Conservation (phyloP, 2,113 vertebrate genomes). For the Danionella cerebrum region DNA sequence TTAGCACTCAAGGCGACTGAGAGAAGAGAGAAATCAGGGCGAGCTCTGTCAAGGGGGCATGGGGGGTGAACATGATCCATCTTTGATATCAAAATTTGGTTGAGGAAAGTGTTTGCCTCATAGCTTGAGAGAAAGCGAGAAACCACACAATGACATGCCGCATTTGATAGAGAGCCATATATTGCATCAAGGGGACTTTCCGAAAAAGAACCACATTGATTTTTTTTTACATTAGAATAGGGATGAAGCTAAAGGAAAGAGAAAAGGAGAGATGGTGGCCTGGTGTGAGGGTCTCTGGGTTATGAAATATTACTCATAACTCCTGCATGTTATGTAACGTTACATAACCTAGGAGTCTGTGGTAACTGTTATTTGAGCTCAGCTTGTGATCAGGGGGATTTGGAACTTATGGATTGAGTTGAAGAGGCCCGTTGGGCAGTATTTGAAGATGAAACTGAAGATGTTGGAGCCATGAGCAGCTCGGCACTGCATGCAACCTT, state of each 20-base stretch:
- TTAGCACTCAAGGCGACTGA: conserved; percentile 6
- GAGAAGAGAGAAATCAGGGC: background rate
- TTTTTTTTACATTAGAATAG: conserved; percentile 10
- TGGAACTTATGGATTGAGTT: conserved; percentile 42
- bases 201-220: conserved; percentile 32
- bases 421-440: background rate
- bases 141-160: background rate
- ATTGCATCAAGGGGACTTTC: background rate
- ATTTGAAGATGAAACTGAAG: background rate
- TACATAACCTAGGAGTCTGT: conserved; percentile 63
- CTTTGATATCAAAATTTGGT: conserved; percentile 41
- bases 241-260: conserved; percentile 22
- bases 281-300: conserved; percentile 47
- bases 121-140: conserved; percentile 29
- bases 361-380: conserved; percentile 32
- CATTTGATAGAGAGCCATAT: conserved; percentile 25
- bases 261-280: conserved; percentile 38
- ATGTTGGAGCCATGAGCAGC: background rate
- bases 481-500: no score
- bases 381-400: conserved; percentile 57
- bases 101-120: conserved; percentile 31
- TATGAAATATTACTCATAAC: conserved; percentile 65
- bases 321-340: conserved; percentile 65
- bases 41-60: background rate
- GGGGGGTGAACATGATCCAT: background rate